A percentile compares a stretch with the other conserved stretches of the same genome.
Conservation (phyloP, 1,140 invertebrate genomes). For the Medauroidea extradentata region DNA sequence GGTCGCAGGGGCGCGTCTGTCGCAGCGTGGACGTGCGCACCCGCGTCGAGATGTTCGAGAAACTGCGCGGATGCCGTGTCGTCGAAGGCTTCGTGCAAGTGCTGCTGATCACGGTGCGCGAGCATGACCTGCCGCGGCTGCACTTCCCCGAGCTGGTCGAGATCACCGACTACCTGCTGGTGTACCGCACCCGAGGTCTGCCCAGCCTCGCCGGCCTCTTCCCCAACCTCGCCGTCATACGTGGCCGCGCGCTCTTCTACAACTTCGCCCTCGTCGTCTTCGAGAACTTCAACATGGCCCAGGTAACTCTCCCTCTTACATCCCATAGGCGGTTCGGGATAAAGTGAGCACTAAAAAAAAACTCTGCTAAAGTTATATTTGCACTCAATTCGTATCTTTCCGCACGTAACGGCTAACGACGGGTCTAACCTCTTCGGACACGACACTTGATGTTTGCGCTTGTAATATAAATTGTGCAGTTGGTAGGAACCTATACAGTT, state of each 20-base stretch:
- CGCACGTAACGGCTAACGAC: no score
- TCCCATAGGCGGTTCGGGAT: no score
- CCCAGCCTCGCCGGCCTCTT: constrained; percentile 70
- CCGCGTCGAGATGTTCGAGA: constrained; percentile 41
- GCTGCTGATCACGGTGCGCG: constrained; percentile 51
- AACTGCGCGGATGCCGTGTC: constrained; percentile 54
- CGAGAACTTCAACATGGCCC: constrained; percentile 45
- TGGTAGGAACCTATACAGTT: no score
- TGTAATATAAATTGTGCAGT: no score
- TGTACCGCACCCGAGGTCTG: constrained; percentile 57
- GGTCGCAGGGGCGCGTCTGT: constrained; percentile 43
- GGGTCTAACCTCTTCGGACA: no score
- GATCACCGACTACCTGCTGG: constrained; percentile 65
- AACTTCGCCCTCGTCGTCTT: constrained; percentile 84
- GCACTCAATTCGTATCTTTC: no score
- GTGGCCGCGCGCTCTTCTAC: constrained; percentile 76
- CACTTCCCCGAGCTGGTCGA: constrained; percentile 56
- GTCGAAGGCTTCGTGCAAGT: constrained; percentile 67
- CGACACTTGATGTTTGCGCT: no score
- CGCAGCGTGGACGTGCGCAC: constrained; percentile 51
- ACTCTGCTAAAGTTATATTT: no score
- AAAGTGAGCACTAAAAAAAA: no score
- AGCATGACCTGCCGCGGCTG: constrained; percentile 45
- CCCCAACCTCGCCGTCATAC: constrained; percentile 89
- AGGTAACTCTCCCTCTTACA: background rate